Evolutionary conservation across 2,888 invertebrate genomes (phyloP).

Genomic region (Ectemnius continuus): DNA sequence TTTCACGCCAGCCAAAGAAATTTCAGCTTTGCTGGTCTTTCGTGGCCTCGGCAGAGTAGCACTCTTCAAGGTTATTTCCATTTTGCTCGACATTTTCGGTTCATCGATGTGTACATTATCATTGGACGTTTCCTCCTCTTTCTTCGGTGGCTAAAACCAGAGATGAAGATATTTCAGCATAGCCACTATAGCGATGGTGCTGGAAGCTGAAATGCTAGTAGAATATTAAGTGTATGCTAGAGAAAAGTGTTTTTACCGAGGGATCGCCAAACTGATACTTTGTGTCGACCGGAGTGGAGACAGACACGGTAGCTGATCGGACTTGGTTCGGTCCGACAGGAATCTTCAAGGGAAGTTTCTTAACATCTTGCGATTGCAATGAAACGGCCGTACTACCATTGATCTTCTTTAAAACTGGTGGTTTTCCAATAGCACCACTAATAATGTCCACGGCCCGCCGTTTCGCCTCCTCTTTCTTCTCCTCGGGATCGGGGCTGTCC

Average conservation of each 20-base stretch:
- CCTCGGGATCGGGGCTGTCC: conserved; percentile 38
- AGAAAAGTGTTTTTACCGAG: too few species aligned
- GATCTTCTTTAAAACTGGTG: conserved; percentile 64
- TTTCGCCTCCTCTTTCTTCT: conserved; percentile 70
- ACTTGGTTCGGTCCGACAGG: conserved; percentile 75
- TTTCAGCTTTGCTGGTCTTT: conserved; percentile 83
- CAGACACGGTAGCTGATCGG: conserved; percentile 74
- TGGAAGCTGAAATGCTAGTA: too few species aligned
- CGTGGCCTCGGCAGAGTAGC: conserved; percentile 83
- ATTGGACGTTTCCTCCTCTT: background rate
- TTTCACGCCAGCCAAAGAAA: conserved; percentile 80
- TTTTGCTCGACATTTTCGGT: conserved; percentile 81
- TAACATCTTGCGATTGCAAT: conserved; percentile 70
- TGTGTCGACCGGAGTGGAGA: conserved; percentile 75
- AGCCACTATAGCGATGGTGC: too few species aligned
- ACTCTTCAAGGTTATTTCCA: conserved; percentile 84
- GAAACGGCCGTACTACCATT: conserved; percentile 73
- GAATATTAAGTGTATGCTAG: too few species aligned
- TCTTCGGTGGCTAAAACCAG: background rate
- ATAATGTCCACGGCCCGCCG: conserved; percentile 73
- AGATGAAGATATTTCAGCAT: background rate
- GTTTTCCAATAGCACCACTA: conserved; percentile 72
- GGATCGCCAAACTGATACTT: conserved; percentile 50
- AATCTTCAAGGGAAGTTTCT: conserved; percentile 72
- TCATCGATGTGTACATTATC: conserved; percentile 52